Evolutionary conservation across 1,140 invertebrate genomes (phyloP).

Genomic region (Drosophila melanica): DNA sequence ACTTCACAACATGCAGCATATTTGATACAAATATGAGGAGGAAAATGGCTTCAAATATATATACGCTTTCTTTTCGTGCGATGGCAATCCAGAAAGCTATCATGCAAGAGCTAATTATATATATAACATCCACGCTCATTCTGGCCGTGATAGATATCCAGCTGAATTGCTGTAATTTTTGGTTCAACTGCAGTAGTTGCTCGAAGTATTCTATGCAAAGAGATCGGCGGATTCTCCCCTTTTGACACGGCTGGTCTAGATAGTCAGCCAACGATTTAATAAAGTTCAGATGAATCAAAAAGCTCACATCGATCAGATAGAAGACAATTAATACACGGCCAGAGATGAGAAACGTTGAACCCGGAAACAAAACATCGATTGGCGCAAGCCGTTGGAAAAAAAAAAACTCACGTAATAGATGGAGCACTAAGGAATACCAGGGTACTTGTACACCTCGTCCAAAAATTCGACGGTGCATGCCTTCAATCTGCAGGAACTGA

Average conservation of each 20-base stretch:
- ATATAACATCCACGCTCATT: not conserved
- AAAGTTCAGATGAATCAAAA: not conserved
- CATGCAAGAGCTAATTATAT: not conserved
- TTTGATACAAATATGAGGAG: not conserved
- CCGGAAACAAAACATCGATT: too few relatives aligned
- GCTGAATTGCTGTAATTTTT: not conserved
- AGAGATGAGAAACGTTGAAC: not conserved
- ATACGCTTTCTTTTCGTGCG: not conserved
- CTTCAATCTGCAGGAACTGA: not conserved
- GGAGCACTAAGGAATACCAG: not conserved
- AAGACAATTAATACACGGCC: not conserved
- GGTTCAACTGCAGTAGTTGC: too few relatives aligned
- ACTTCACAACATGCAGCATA: not conserved
- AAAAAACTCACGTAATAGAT: not conserved
- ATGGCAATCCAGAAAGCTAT: not conserved
- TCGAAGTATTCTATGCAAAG: not conserved
- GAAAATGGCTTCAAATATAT: not conserved
- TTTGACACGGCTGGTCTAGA: not conserved
- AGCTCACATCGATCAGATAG: not conserved
- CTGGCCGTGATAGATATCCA: not conserved
- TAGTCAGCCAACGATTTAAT: not conserved
- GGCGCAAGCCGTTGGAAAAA: not conserved
- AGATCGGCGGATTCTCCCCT: not conserved
- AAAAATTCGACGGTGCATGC: not conserved
- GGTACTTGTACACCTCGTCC: not conserved